Percentiles rank a stretch among this genome's conserved stretches.
These are phyloP conservation scores for Pinna nobilis DNA, from an alignment of 1,140 invertebrate species.

Conservation along the genomic window DNA sequence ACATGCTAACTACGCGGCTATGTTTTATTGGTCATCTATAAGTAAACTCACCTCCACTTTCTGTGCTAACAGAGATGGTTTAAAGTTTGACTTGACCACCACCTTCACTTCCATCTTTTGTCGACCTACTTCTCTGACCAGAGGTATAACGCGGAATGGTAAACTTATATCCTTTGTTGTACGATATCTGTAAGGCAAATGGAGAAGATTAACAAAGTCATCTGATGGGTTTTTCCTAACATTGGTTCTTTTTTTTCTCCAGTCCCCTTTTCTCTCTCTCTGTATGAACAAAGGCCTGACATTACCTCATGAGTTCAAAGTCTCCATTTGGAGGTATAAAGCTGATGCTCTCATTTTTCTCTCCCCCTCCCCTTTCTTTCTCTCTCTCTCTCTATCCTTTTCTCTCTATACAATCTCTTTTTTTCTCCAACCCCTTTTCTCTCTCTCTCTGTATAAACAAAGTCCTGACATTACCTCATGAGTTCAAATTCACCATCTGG, in stretches of 20 bases:
- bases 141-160: conserved; percentile 98
- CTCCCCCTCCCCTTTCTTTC: no score
- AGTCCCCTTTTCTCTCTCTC: no score
- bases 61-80: conserved; percentile 97
- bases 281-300: no score
- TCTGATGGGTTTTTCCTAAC: neutral
- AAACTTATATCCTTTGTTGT: conserved; percentile 99
- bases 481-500: conserved; percentile 99
- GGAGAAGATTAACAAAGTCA: neutral
- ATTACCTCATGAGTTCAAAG: no score
- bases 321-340: no score
- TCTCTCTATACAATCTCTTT: no score
- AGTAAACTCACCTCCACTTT: conserved; percentile 89
- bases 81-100: conserved; percentile 99
- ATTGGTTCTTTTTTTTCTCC: neutral
- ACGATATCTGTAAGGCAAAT: conserved; percentile 84
- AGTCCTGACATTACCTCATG: no score
- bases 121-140: conserved; percentile 97
- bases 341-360: no score
- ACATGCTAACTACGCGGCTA: no score
- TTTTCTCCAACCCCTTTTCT: no score
- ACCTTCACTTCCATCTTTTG: conserved; percentile 99
- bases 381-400: no score
- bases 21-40: neutral
- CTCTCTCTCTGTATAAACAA: no score